Base-by-base conservation (phyloP, 1,140 invertebrate species). In the Holotrichia oblita region DNA sequence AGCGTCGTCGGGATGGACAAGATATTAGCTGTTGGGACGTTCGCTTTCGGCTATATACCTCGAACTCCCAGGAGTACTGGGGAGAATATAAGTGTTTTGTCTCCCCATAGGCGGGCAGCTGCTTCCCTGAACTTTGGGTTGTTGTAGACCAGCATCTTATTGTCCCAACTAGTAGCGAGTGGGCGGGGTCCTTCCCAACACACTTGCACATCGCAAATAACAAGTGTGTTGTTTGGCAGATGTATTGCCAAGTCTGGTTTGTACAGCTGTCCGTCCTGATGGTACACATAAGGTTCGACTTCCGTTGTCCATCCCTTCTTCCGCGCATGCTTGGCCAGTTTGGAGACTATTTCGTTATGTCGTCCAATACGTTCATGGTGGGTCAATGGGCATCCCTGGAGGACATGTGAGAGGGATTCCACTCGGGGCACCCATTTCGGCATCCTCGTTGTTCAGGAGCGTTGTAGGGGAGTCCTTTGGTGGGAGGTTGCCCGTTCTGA, bases 391-490 rank as follows among this genome's bases (percentile, higher is more conserved):
- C 82, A 83, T 27, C 27, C 22, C 41, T 83, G 81, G 0, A 83
- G 77, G 3, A 82, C 79, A 22, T 82, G 82, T 2, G 48, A 83
- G 0, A 83, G 10, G 6, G 81, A 44, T 75, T 83, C 82, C 0
- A 22, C 17, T 0, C 40, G 2, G 73, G 22, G 42, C 78, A 81
- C 14, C 81, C 78, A 2, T 22, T 55, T 9, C 80, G 59, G 40
- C 80, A 81, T 20, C 10, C 12, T 40, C 40, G 24, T 1, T 20
- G n/a, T n/a, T 44, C 40, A 2, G 75, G 44, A 6, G 44, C 7
- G 3, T 2, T 34, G 8, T 34, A 74, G 10, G 79, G 79, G 12
- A 80, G 72, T 17, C 55, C 80, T 22, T 20, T 59, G 3, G 81
- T 81, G 0, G 79, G 0, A 82, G 74, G 27, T 80, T 80, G 8